Evolutionary conservation across 2,888 invertebrate species (phyloP).

Genomic region (Brachypterus glaber): DNA sequence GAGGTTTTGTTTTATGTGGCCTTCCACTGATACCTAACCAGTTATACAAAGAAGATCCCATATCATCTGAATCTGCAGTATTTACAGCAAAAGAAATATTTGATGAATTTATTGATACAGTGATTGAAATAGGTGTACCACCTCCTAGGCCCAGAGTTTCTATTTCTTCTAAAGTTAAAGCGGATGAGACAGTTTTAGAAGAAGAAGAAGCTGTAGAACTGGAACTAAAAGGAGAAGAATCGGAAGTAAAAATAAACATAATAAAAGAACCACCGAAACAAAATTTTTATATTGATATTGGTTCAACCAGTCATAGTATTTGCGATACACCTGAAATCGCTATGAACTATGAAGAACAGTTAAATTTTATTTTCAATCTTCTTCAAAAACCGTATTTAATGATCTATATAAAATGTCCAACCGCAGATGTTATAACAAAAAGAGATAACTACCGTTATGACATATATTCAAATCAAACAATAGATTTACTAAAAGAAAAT

Average conservation of each 20-base stretch:
- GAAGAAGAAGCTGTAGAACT: constrained; percentile 23
- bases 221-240: constrained; percentile 25
- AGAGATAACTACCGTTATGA: constrained; percentile 33
- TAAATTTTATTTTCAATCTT: constrained; percentile 33
- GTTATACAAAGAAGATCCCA: constrained; percentile 35
- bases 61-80: constrained; percentile 36
- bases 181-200: constrained; percentile 18
- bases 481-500: constrained; percentile 28
- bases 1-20: constrained; percentile 57
- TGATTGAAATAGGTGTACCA: constrained; percentile 20
- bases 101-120: constrained; percentile 32
- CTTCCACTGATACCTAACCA: constrained; percentile 51
- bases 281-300: constrained; percentile 22
- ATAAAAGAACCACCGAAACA: constrained; percentile 6
- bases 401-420: constrained; percentile 48
- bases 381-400: constrained; percentile 39
- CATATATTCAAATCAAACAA: constrained; percentile 26
- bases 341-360: constrained; percentile 31
- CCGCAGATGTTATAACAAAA: constrained; percentile 44
- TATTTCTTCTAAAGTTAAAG: constrained; percentile 18
- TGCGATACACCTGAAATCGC: constrained; percentile 25
- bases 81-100: constrained; percentile 38
- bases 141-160: constrained; percentile 22
- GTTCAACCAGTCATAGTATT: constrained; percentile 20
- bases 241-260: constrained; percentile 8